Percentiles rank a stretch among this genome's conserved stretches.
These are phyloP conservation scores for Cuculus canorus DNA, from an alignment of 2,797 vertebrate species.

Conservation along the genomic window DNA sequence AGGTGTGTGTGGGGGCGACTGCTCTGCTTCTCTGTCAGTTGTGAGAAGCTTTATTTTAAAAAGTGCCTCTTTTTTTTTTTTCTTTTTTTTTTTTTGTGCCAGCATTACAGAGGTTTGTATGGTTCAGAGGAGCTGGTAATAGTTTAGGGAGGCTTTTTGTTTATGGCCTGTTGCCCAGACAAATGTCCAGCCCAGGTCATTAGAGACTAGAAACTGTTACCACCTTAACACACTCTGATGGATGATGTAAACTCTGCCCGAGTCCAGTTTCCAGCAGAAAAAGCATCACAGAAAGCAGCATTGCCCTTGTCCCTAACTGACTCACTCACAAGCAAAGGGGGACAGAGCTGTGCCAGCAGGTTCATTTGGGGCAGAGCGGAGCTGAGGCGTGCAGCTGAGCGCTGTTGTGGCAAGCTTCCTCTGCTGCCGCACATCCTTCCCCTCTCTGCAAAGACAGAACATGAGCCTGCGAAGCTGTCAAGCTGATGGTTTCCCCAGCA, in stretches of 20 bases:
- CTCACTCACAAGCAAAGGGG: not conserved
- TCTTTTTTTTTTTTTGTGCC: not conserved
- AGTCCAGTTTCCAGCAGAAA: not conserved
- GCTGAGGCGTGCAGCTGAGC: not conserved
- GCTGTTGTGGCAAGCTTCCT: not conserved
- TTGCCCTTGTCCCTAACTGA: not conserved
- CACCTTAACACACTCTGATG: not conserved
- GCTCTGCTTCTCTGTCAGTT: constrained; percentile 52
- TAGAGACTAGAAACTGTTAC: not conserved
- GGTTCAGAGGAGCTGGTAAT: not conserved
- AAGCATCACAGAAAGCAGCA: not conserved
- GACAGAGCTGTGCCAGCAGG: not conserved
- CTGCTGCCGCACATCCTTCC: not conserved
- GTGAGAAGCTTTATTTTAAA: constrained; percentile 38
- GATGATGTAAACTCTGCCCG: not conserved
- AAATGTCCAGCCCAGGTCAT: not conserved
- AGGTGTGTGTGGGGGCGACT: constrained; percentile 46
- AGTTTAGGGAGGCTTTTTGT: not conserved
- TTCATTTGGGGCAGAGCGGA: not conserved
- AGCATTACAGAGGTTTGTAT: not conserved
- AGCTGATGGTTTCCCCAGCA: not conserved
- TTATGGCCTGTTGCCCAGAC: not conserved
- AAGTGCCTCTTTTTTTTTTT: not conserved
- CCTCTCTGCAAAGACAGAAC: not conserved
- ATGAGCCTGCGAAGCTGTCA: not conserved